Base-by-base conservation (phyloP, 1,140 invertebrate species). In the Zaprionus gabonicus region DNA sequence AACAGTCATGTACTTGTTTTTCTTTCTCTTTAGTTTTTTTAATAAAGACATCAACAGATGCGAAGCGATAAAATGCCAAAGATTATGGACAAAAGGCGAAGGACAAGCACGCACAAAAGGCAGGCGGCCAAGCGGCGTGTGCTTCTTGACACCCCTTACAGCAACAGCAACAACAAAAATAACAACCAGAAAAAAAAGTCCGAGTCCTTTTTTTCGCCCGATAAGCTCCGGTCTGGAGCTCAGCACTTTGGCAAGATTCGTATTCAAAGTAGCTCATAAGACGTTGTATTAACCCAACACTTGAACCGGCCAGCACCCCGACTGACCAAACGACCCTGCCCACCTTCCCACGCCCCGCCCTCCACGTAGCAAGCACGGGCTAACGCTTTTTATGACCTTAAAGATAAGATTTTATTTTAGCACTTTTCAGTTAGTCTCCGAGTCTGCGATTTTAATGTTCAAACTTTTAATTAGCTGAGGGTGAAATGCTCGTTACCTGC, bases 21-120 rank as follows among this genome's bases (percentile, higher is more conserved):
- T 44, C 55, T 66, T 53, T 55, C 51, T 58, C 17, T 46, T 57
- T 62, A 55, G 59, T 41, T 63, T 86, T 91, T 82, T 78, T 87
- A 92, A 92, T 92, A 92, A 92, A 92, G 91, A 91, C 83, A 82
- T 87, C 83, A 90, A 81, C 79, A 81, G 82, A 82, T 82, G 82
- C 76, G 71, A 69, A 67, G 78, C 86, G 91, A 92, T 92, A 88
- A 92, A 92, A 92, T 92, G 86, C 71, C 83, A 78, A 88, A 92
- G 91, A 92, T 92, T 92, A 92, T 90, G 85, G 67, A 78, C 76
- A 78, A 78, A 79, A 76, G 58, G 58, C 64, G 38, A 57, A 58
- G 55, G 63, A 63, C 15, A 44, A 34, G 15, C 2, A 12, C 6
- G 6, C 28, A 76, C 76, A 81, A 77, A 78, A 65, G 78, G 75